A percentile compares a stretch with the other conserved stretches of the same genome.
These are phyloP conservation scores for Percopsis omiscomaycus DNA, from an alignment of 2,797 vertebrate genomes.

Conservation along the genomic window DNA sequence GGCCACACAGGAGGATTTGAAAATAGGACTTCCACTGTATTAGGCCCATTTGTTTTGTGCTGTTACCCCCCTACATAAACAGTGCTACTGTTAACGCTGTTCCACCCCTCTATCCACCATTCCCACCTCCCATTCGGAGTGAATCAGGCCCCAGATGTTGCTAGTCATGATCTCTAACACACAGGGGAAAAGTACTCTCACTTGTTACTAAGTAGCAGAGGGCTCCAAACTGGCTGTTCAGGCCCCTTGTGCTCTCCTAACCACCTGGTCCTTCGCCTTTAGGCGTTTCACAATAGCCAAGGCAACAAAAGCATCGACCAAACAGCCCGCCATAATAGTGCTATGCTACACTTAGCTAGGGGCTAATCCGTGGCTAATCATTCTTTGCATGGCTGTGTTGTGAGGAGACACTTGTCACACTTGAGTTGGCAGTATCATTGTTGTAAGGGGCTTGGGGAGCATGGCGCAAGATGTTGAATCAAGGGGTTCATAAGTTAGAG, in stretches of 20 bases:
- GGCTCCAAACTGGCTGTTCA: constrained; percentile 43
- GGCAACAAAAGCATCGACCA: constrained; percentile 51
- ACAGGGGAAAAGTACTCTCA: constrained; percentile 59
- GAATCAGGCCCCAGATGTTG: constrained; percentile 66
- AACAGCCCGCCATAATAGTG: constrained; percentile 31
- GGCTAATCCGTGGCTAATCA: constrained; percentile 41
- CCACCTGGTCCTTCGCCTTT: constrained; percentile 66
- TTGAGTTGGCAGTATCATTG: constrained; percentile 41
- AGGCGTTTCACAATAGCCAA: constrained; percentile 55
- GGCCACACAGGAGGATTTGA: constrained; percentile 7
- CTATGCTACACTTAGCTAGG: constrained; percentile 27
- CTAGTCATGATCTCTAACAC: constrained; percentile 54
- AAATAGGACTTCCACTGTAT: constrained; percentile 5
- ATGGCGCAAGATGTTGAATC: constrained; percentile 23
- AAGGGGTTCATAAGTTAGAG: constrained; percentile 37
- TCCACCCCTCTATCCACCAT: constrained; percentile 11
- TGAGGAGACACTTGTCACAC: constrained; percentile 20
- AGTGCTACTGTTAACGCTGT: constrained; percentile 1
- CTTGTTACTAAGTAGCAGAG: constrained; percentile 37
- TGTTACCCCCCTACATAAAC: constrained; percentile 8
- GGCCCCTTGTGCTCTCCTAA: constrained; percentile 33
- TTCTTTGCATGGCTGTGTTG: constrained; percentile 20
- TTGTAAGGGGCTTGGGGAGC: constrained; percentile 31
- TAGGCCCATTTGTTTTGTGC: constrained; percentile 8
- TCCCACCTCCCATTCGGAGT: constrained; percentile 29